Evolutionary conservation across 2,797 vertebrate species (phyloP), one percentile per base, ranked within the genome.

Genomic region (Poecilia wingei): DNA sequence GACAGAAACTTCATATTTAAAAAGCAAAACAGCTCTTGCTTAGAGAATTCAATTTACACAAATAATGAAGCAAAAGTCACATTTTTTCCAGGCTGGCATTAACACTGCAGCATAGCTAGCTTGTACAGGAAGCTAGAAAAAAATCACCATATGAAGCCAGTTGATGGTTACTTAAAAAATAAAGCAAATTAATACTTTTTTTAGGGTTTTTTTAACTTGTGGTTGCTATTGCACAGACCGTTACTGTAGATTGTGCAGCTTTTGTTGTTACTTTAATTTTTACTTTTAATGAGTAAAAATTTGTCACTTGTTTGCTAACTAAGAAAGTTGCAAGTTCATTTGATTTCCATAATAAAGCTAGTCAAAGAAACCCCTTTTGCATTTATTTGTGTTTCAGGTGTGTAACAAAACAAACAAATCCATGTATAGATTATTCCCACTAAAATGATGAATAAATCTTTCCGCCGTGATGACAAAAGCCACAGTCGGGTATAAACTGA

Each of bases 391-490:
- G 3, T 46, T 59, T 53, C 61, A 69, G 39, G 5, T 74, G 25
- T 31, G 59, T 22, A 39, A 45, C 74, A 57, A 79, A 75, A 75
- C 41, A 68, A 45, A 46, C 51, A 39, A 78, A 64, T 71, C 3
- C n/a, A 46, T 53, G n/a, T 49, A 43, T 76, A 45, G 22, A 74
- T 64, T 36, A 57, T 31, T 75, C 51, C 53, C 47, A 80, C 72
- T 66, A 66, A 20, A 71, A 66, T 64, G 16, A 41, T 72, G 69
- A 72, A 79, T 53, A 77, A 76, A 84, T 72, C 31, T 76, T 78
- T 41, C 22, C 25, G 80, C 51, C 0, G 47, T 77, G 84, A 86
- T 84, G 86, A 88, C 87, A 85, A 79, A 83, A 79, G 80, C 80
- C 68, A 53, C 7, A 49, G 85, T 76, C 3, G 70, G 76, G 78